These are phyloP conservation scores for Biston stratarius DNA, from an alignment of 2,888 invertebrate genomes.

Conservation along the genomic window DNA sequence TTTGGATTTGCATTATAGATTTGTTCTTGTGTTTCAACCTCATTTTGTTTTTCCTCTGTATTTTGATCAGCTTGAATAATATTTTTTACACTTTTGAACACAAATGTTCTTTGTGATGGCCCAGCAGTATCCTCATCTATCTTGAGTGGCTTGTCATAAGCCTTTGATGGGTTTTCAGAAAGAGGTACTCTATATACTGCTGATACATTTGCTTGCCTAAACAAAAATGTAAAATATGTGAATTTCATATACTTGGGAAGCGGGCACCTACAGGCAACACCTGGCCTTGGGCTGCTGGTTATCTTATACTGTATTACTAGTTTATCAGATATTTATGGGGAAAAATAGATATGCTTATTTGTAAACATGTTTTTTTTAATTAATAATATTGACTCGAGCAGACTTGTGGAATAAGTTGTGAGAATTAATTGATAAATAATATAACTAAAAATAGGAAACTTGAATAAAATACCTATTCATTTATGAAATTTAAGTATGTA, in stretches of 20 bases:
- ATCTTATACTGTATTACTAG: not conserved
- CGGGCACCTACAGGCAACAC: not conserved
- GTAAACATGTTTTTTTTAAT: no score
- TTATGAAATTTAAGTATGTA: no score
- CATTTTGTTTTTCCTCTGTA: constrained; percentile 33
- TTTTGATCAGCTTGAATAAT: constrained; percentile 21
- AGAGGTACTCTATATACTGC: constrained; percentile 77
- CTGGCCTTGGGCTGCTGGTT: not conserved
- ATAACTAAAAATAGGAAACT: no score
- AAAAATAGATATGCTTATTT: no score
- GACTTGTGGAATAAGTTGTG: no score
- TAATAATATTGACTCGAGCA: no score
- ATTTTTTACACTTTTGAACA: constrained; percentile 51
- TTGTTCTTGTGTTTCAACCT: constrained; percentile 2
- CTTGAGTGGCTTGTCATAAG: constrained; percentile 11
- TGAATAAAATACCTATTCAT: no score
- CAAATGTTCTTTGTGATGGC: constrained; percentile 52
- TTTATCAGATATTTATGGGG: no score
- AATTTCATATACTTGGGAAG: not conserved
- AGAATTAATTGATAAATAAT: no score
- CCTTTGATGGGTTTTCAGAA: constrained; percentile 39
- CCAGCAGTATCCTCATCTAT: constrained; percentile 42
- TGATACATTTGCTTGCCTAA: constrained; percentile 91
- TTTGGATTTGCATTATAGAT: constrained; percentile 29
- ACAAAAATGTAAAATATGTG: constrained; percentile 29